A percentile compares a stretch with the other conserved stretches of the same genome.
phyloP scores from a whole-genome alignment of 2,888 invertebrate genomes.

The Coremacera marginata region DNA sequence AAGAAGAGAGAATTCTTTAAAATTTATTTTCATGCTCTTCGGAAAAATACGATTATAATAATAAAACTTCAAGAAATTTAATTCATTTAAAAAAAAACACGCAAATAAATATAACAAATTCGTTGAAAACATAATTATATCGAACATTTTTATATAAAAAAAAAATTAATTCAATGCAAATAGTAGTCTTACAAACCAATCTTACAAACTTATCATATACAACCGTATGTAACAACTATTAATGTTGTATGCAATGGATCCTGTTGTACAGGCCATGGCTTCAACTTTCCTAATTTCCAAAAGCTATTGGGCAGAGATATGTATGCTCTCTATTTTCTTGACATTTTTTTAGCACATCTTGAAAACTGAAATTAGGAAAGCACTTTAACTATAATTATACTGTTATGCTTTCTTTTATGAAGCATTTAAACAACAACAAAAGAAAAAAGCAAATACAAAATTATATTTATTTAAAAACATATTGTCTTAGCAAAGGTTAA shows the following conservation, averaged over 20 bases:
- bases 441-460: background rate
- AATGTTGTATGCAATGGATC: background rate
- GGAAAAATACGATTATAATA: background rate
- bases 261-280: background rate
- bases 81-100: background rate
- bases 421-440: background rate
- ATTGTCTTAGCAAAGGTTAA: too few species aligned
- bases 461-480: too few species aligned
- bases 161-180: too few species aligned
- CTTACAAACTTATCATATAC: background rate
- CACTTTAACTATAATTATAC: background rate
- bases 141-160: background rate
- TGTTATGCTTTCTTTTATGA: background rate
- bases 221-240: background rate
- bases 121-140: background rate
- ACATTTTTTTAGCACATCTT: background rate
- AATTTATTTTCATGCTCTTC: background rate
- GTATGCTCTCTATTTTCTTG: background rate
- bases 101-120: conserved; percentile 2
- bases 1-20: background rate
- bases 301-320: background rate
- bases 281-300: background rate
- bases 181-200: too few species aligned
- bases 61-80: background rate
- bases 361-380: background rate